Evolutionary conservation across 2,797 vertebrate species (phyloP).

Genomic region (Botia kubotai): DNA sequence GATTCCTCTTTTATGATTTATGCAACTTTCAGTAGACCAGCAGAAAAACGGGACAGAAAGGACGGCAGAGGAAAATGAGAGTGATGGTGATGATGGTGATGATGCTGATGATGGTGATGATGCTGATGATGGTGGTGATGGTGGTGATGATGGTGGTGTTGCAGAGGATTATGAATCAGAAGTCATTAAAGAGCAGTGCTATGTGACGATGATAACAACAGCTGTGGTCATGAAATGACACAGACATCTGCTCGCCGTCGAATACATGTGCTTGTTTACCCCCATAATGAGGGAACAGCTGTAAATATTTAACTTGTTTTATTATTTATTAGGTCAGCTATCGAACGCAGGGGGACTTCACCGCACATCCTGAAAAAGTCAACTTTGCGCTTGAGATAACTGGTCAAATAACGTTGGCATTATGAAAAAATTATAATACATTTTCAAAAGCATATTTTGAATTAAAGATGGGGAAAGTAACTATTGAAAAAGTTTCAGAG

Average conservation of each 20-base stretch:
- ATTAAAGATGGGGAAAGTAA: no score
- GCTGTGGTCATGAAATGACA: constrained; percentile 39
- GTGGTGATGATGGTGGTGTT: constrained; percentile 30
- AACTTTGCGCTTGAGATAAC: no score
- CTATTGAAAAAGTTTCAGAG: no score
- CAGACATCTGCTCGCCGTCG: constrained; percentile 41
- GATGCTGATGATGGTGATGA: constrained; percentile 16
- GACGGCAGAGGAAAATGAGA: constrained; percentile 22
- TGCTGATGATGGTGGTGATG: constrained; percentile 35
- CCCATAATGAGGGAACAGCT: constrained; percentile 42
- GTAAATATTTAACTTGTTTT: constrained; percentile 38
- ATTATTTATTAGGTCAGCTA: constrained; percentile 21
- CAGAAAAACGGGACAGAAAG: neutral
- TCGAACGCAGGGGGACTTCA: neutral
- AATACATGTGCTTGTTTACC: constrained; percentile 40
- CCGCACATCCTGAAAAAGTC: neutral
- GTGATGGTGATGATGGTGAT: constrained; percentile 31
- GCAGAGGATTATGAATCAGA: constrained; percentile 21
- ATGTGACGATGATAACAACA: constrained; percentile 38
- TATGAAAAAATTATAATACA: neutral
- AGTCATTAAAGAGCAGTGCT: constrained; percentile 36
- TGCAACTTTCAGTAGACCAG: constrained; percentile 52
- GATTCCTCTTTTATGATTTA: constrained; percentile 74
- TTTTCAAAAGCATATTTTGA: no score
- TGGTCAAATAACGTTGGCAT: neutral